These are phyloP conservation scores for Loriculus beryllinus DNA, from an alignment of 2,797 vertebrate species.

Conservation along the genomic window DNA sequence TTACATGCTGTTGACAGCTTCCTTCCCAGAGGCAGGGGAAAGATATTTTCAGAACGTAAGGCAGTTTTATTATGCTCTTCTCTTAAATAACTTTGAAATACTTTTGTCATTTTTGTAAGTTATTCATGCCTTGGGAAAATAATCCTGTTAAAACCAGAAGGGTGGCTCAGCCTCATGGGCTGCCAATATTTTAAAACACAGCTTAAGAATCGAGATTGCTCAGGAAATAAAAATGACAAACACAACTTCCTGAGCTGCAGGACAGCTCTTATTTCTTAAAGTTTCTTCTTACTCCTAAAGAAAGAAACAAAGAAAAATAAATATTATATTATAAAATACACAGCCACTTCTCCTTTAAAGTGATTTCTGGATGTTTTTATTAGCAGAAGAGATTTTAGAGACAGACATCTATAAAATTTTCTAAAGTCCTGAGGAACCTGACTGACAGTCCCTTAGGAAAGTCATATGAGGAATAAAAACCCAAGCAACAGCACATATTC, in stretches of 20 bases:
- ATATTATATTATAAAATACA: fast-evolving
- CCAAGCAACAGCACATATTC: neutral
- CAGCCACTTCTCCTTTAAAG: neutral
- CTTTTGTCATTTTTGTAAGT: neutral
- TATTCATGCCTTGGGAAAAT: neutral
- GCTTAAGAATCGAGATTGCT: neutral
- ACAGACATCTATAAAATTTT: neutral
- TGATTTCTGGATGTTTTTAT: neutral
- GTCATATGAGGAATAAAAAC: neutral
- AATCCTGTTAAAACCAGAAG: neutral
- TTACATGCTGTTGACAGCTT: neutral
- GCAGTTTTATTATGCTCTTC: neutral
- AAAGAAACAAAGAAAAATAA: neutral
- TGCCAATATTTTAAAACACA: neutral
- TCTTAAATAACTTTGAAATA: neutral
- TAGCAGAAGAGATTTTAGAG: neutral
- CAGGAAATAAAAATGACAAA: conserved; percentile 7
- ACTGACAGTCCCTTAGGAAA: neutral
- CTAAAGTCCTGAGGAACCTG: neutral
- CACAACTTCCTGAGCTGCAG: neutral
- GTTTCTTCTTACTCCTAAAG: neutral
- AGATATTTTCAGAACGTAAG: neutral
- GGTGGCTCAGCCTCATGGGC: neutral
- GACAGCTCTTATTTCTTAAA: neutral
- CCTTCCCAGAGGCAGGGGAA: neutral